Conservation (phyloP, 2,888 invertebrate genomes). For the Drosophila picticornis region DNA sequence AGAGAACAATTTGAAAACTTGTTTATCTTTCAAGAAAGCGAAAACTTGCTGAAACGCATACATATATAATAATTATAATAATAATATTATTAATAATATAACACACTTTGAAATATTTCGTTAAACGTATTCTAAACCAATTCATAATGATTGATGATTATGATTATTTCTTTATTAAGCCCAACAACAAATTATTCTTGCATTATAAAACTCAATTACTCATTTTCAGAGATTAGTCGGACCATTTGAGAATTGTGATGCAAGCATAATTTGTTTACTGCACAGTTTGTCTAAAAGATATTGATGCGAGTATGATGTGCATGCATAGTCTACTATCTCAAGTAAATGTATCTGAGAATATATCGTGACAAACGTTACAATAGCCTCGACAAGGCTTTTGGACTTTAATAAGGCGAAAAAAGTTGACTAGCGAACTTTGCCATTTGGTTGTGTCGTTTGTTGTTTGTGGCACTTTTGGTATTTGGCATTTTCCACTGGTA, state of each 20-base stretch:
- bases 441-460: conserved; percentile 33
- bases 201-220: background rate
- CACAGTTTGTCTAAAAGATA: conserved; percentile 1
- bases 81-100: too few relatives aligned
- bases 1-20: background rate
- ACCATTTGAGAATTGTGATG: background rate
- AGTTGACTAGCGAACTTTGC: conserved; percentile 47
- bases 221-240: background rate
- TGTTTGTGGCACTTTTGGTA: conserved; percentile 49
- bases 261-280: background rate
- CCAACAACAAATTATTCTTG: background rate
- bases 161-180: background rate
- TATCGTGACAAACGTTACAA: conserved; percentile 53
- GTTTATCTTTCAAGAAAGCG: background rate
- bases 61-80: background rate
- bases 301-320: background rate
- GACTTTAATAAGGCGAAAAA: conserved; percentile 56
- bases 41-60: background rate
- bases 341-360: conserved; percentile 39
- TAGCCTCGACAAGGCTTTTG: conserved; percentile 59
- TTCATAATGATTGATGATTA: background rate
- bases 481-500: conserved; percentile 17
- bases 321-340: conserved; percentile 17
- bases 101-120: background rate
- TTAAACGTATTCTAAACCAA: background rate